Conservation (phyloP, 1,140 invertebrate species). For the Pachyrhynchus sulphureomaculatus region DNA sequence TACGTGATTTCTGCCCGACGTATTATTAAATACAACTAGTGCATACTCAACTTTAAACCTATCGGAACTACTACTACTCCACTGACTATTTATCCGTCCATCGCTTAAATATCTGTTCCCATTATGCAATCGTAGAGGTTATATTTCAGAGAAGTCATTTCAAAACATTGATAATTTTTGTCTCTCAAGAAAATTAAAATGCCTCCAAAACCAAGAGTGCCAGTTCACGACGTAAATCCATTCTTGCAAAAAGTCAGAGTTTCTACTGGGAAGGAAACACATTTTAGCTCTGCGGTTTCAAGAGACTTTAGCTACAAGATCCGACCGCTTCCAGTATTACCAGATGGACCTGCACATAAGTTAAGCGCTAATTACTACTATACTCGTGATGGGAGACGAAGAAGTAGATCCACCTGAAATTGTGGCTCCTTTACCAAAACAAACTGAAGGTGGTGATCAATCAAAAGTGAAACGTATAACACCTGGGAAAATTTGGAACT, state of each 20-base stretch:
- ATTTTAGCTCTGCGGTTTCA: slow-evolving; percentile 65
- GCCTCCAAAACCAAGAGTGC: slow-evolving; percentile 33
- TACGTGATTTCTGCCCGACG: too few species aligned
- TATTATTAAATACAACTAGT: too few species aligned
- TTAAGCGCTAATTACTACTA: slow-evolving; percentile 78
- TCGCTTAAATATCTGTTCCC: too few species aligned
- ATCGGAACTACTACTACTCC: too few species aligned
- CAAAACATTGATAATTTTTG: background rate
- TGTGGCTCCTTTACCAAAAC: slow-evolving; percentile 49
- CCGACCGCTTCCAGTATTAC: slow-evolving; percentile 73
- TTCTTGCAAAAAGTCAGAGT: slow-evolving; percentile 59
- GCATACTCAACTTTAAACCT: too few species aligned
- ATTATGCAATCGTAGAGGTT: too few species aligned
- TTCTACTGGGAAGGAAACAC: slow-evolving; percentile 63
- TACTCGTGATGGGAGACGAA: slow-evolving; percentile 70
- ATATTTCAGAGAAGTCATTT: too few species aligned
- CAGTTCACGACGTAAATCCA: slow-evolving; percentile 60
- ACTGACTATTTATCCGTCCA: too few species aligned
- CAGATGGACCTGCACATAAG: slow-evolving; percentile 70
- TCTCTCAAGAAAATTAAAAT: slow-evolving; percentile 12
- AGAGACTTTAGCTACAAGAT: slow-evolving; percentile 62
- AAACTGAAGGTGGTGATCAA: slow-evolving; percentile 30
- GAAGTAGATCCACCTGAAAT: slow-evolving; percentile 69
- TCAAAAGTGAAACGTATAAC: slow-evolving; percentile 47
- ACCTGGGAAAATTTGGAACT: slow-evolving; percentile 50